Conservation (phyloP, 1,140 invertebrate genomes). For the Lordiphosa collinella region DNA sequence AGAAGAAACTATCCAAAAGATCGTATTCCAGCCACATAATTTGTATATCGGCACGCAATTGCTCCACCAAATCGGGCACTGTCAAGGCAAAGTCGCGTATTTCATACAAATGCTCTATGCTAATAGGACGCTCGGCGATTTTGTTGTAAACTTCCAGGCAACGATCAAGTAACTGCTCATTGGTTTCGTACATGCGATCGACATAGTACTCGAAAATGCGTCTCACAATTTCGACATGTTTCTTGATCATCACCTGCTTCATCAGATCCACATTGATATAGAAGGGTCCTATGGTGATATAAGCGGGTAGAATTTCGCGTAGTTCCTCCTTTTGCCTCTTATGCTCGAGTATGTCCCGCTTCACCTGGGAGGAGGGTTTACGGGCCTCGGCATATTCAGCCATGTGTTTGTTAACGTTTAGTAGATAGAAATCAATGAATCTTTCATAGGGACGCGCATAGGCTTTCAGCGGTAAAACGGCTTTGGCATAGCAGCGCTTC, state of each 20-base stretch:
- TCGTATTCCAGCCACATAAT: slow-evolving; percentile 77
- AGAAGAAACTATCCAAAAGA: slow-evolving; percentile 72
- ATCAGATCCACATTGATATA: slow-evolving; percentile 62
- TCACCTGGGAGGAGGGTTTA: slow-evolving; percentile 60
- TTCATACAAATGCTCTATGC: slow-evolving; percentile 69
- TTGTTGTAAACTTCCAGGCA: slow-evolving; percentile 42
- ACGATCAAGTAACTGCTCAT: slow-evolving; percentile 48
- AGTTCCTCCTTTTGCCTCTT: slow-evolving; percentile 67
- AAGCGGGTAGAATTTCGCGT: slow-evolving; percentile 51
- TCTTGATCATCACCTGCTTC: slow-evolving; percentile 65
- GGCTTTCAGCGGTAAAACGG: slow-evolving; percentile 47
- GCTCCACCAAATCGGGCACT: slow-evolving; percentile 63
- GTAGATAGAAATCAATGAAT: slow-evolving; percentile 62
- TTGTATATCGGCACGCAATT: slow-evolving; percentile 58
- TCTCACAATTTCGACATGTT: slow-evolving; percentile 59
- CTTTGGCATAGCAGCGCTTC: slow-evolving; percentile 41
- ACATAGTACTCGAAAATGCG: slow-evolving; percentile 71
- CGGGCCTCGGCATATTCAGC: slow-evolving; percentile 28
- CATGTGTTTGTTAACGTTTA: slow-evolving; percentile 48
- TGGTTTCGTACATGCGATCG: slow-evolving; percentile 71
- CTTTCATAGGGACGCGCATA: slow-evolving; percentile 55
- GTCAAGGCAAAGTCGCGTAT: slow-evolving; percentile 52
- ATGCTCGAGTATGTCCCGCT: slow-evolving; percentile 60
- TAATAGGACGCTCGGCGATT: slow-evolving; percentile 51
- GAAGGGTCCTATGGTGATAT: slow-evolving; percentile 69